Conservation (phyloP, 1,140 invertebrate species). For the Pogonomyrmex californicus region DNA sequence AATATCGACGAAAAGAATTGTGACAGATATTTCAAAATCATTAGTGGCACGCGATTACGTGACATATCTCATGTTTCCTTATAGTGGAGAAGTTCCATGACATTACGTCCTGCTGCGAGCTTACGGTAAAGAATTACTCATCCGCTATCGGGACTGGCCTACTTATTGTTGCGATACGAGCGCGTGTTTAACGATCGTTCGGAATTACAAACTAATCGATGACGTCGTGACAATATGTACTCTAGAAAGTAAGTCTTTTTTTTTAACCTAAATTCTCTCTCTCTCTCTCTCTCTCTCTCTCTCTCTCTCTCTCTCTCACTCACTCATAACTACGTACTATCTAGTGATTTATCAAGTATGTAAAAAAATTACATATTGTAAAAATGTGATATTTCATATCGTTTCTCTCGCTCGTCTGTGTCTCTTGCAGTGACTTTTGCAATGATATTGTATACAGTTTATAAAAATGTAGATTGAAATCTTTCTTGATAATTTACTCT, state of each 20-base stretch:
- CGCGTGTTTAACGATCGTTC: slow-evolving; percentile 32
- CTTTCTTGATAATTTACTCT: too few relatives aligned
- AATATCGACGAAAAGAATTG: background rate
- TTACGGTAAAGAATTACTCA: slow-evolving; percentile 59
- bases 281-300: background rate
- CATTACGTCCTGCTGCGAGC: background rate
- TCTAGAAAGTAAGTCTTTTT: slow-evolving; percentile 17
- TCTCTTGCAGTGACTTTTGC: background rate
- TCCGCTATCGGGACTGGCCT: slow-evolving; percentile 42
- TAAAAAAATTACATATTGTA: too few relatives aligned
- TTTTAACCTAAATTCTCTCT: slow-evolving; percentile 16
- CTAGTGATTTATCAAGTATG: background rate
- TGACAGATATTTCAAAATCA: slow-evolving; percentile 24
- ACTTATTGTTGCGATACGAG: slow-evolving; percentile 61
- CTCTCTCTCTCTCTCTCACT: too few relatives aligned
- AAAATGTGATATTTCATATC: too few relatives aligned
- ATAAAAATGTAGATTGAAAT: too few relatives aligned
- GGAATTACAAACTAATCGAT: slow-evolving; percentile 53
- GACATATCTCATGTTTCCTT: slow-evolving; percentile 43
- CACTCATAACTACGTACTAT: background rate
- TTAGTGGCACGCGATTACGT: slow-evolving; percentile 28
- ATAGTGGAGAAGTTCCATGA: slow-evolving; percentile 33
- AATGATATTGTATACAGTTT: background rate
- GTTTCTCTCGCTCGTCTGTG: background rate
- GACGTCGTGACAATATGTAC: background rate